Evolutionary conservation across 2,888 invertebrate genomes (phyloP).

Genomic region (Plebejus argus): DNA sequence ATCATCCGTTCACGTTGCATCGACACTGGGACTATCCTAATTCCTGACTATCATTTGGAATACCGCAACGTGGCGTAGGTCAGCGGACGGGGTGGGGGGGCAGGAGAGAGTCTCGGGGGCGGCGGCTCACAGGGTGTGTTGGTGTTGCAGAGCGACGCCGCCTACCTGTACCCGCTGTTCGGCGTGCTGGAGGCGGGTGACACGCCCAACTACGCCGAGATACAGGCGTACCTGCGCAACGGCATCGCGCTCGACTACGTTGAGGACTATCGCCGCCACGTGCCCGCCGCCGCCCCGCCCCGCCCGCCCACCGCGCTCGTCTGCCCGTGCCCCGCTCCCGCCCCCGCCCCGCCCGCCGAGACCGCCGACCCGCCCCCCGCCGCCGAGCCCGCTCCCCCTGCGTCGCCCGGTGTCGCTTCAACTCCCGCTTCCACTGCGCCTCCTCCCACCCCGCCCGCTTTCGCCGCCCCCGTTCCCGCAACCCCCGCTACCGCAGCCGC

Average conservation of each 20-base stretch:
- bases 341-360: constrained; percentile 29
- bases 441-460: constrained; percentile 40
- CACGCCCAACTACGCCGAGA: constrained; percentile 68
- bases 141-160: constrained; percentile 61
- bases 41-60: too few relatives aligned
- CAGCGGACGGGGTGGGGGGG: not conserved
- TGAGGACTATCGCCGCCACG: constrained; percentile 64
- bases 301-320: constrained; percentile 34
- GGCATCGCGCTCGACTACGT: constrained; percentile 70
- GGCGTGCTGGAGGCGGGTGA: constrained; percentile 74
- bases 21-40: not conserved
- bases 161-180: constrained; percentile 78
- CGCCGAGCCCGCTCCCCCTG: constrained; percentile 26
- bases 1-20: not conserved
- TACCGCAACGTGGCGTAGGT: too few relatives aligned
- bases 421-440: not conserved
- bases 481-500: not conserved
- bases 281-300: constrained; percentile 53
- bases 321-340: constrained; percentile 31
- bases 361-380: constrained; percentile 23
- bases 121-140: constrained; percentile 29
- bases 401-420: not conserved
- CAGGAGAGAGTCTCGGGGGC: not conserved
- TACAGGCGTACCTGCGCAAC: constrained; percentile 64
- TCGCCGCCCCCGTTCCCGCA: not conserved